phyloP scores from a whole-genome alignment of 2,888 invertebrate species.

The Conomelus anceps region DNA sequence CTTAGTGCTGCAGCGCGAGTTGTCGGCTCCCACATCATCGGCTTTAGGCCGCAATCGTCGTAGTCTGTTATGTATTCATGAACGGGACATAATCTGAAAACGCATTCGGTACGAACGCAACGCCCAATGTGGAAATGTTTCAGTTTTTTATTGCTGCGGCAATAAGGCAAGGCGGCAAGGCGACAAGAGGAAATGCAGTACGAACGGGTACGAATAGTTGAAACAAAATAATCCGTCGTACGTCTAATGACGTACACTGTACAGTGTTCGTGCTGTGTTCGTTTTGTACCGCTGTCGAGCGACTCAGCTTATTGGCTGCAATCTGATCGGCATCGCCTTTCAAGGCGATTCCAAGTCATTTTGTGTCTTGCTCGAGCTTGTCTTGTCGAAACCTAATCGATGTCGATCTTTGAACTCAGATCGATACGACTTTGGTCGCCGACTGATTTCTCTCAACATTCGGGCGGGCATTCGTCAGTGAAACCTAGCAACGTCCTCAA shows the following conservation, averaged over 20 bases:
- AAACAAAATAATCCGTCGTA: background rate
- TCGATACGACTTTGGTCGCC: background rate
- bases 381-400: background rate
- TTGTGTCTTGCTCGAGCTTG: background rate
- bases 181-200: too few species aligned
- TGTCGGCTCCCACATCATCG: background rate
- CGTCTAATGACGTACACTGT: background rate
- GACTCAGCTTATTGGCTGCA: background rate
- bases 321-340: background rate
- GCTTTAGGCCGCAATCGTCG: background rate
- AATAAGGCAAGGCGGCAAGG: too few species aligned
- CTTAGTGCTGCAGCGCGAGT: background rate
- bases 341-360: background rate
- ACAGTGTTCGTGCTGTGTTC: background rate
- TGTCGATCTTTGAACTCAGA: background rate
- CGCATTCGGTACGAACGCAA: background rate
- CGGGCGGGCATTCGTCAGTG: background rate
- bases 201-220: background rate
- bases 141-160: background rate
- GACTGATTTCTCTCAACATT: background rate
- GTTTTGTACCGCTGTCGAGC: background rate
- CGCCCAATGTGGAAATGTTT: background rate
- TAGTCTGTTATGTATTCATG: background rate
- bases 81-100: too few species aligned
- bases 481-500: background rate